Conservation (phyloP, 1,140 invertebrate genomes). For the Anoplophora glabripennis region DNA sequence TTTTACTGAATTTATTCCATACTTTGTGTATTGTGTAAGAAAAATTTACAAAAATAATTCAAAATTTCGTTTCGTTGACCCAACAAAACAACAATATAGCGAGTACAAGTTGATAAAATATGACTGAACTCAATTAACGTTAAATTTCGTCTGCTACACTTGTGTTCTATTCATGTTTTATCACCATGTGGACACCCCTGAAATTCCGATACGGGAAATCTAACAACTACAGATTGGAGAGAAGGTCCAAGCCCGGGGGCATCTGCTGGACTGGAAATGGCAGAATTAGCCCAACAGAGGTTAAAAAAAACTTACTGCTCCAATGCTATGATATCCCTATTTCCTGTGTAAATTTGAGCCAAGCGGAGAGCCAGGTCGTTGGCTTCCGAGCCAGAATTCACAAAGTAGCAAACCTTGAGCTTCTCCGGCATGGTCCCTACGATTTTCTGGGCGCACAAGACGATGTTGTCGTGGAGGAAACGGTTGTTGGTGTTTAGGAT, state of each 20-base stretch:
- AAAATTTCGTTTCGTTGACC: too few relatives aligned
- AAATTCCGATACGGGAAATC: too few relatives aligned
- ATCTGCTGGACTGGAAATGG: slow-evolving; percentile 18
- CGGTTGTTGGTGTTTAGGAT: slow-evolving; percentile 90
- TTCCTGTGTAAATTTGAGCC: slow-evolving; percentile 82
- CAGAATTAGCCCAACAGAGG: slow-evolving; percentile 45
- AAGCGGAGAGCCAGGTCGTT: slow-evolving; percentile 95
- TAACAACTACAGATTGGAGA: too few relatives aligned
- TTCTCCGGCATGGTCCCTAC: slow-evolving; percentile 75
- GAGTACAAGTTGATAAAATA: too few relatives aligned
- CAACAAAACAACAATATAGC: too few relatives aligned
- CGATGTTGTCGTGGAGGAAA: slow-evolving; percentile 93
- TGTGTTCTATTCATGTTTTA: too few relatives aligned
- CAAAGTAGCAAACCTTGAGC: slow-evolving; percentile 92
- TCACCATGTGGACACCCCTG: too few relatives aligned
- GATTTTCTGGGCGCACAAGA: slow-evolving; percentile 84
- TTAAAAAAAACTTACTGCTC: slow-evolving; percentile 89
- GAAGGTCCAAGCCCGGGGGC: not conserved
- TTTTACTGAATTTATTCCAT: too few relatives aligned
- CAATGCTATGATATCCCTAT: slow-evolving; percentile 85
- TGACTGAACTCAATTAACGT: too few relatives aligned
- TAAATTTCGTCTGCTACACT: too few relatives aligned
- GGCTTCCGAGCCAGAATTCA: slow-evolving; percentile 99
- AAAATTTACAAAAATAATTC: too few relatives aligned
- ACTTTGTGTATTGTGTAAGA: too few relatives aligned